Conservation (phyloP, 2,888 invertebrate genomes). For the Caradrina kadenii region DNA sequence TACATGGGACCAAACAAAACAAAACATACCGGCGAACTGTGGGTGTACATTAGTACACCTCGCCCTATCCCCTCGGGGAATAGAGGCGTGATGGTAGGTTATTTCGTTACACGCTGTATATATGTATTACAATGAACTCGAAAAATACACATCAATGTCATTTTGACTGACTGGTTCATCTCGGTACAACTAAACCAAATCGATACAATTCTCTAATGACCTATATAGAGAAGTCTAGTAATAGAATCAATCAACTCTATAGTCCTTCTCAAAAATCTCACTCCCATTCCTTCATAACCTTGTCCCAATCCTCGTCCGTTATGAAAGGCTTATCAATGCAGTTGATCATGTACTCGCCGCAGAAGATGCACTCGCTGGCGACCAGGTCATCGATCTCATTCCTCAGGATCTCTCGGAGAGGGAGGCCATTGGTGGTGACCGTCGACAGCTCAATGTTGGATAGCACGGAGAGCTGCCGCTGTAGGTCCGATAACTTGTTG, state of each 20-base stretch:
- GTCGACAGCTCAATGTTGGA: constrained; percentile 87
- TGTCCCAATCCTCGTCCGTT: constrained; percentile 95
- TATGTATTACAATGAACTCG: no score
- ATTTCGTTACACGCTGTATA: no score
- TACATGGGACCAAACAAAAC: no score
- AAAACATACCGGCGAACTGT: no score
- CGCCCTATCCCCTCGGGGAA: no score
- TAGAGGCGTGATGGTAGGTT: no score
- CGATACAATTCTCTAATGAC: not conserved
- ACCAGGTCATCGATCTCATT: constrained; percentile 96
- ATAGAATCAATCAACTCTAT: not conserved
- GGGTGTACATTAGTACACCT: no score
- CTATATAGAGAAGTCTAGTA: not conserved
- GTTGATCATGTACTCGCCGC: constrained; percentile 97
- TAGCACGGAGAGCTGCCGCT: constrained; percentile 91
- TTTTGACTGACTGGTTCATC: no score
- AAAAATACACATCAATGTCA: no score
- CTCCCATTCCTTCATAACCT: constrained; percentile 96
- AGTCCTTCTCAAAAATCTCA: constrained; percentile 70
- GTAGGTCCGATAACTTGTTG: constrained; percentile 92
- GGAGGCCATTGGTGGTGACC: constrained; percentile 81
- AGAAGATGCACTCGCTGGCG: constrained; percentile 97
- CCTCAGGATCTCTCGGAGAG: constrained; percentile 92
- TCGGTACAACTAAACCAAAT: no score
- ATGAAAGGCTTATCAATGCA: constrained; percentile 97